A percentile compares a stretch with the other conserved stretches of the same genome.
Conservation (phyloP, 2,797 vertebrate genomes). For the Sebastolobus alascanus region DNA sequence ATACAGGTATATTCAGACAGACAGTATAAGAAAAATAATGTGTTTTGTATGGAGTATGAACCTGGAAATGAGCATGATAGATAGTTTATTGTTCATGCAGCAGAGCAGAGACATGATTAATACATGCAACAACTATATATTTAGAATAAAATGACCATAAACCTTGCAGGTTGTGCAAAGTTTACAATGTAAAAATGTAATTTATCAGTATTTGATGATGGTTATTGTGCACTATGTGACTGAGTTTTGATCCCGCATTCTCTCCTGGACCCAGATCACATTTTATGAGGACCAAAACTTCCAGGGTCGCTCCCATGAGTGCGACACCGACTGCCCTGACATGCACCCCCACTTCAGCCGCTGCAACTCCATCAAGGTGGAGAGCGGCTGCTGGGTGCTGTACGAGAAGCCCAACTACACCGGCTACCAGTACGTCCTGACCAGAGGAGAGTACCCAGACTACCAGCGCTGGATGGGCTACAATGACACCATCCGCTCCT, state of each 20-base stretch:
- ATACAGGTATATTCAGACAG: too few relatives aligned
- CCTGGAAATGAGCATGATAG: too few relatives aligned
- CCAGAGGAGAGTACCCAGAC: constrained; percentile 80
- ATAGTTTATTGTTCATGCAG: background rate
- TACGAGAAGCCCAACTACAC: constrained; percentile 82
- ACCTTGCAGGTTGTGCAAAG: background rate
- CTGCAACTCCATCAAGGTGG: constrained; percentile 81
- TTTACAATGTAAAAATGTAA: background rate
- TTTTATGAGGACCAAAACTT: constrained; percentile 82
- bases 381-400: constrained; percentile 83
- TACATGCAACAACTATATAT: background rate
- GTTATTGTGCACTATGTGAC: background rate
- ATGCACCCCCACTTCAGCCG: constrained; percentile 82
- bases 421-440: constrained; percentile 83
- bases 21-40: background rate
- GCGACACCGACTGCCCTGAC: constrained; percentile 79
- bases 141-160: background rate
- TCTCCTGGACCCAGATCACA: constrained; percentile 67
- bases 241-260: background rate
- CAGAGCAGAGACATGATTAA: background rate
- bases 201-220: background rate
- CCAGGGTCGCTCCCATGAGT: constrained; percentile 81
- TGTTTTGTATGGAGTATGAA: too few relatives aligned
- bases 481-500: constrained; percentile 82
- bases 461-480: constrained; percentile 85